Percentiles rank a stretch among this genome's conserved stretches.
Evolutionary conservation across 2,797 vertebrate species (phyloP).

Genomic region (Sylvia borin): DNA sequence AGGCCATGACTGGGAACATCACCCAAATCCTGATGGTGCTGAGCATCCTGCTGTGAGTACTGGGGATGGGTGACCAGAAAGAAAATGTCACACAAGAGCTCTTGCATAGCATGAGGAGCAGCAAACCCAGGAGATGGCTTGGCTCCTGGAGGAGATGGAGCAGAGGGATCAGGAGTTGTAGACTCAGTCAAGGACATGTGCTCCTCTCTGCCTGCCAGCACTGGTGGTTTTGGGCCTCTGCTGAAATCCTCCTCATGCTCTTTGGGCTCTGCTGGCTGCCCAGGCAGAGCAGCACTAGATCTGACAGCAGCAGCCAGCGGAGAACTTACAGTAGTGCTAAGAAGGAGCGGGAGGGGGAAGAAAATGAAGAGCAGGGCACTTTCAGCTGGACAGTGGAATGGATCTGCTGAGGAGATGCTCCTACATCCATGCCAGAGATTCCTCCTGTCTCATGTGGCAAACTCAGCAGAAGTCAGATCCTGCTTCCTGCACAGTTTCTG

Average conservation of each 20-base stretch:
- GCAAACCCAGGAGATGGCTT: not conserved
- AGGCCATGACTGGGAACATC: not conserved
- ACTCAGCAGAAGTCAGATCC: not conserved
- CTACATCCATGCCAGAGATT: not conserved
- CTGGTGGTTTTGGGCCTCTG: not conserved
- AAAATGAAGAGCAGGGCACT: not conserved
- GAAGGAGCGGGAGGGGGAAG: not conserved
- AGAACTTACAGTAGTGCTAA: not conserved
- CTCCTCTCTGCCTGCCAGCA: not conserved
- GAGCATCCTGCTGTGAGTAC: accelerated
- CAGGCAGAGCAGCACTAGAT: not conserved
- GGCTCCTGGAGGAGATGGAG: not conserved
- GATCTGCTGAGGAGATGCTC: not conserved
- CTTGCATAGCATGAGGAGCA: not conserved
- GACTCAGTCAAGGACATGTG: accelerated
- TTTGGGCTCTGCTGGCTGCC: not conserved
- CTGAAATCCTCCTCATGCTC: accelerated
- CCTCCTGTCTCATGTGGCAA: not conserved
- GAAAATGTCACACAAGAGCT: not conserved
- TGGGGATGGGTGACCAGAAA: accelerated
- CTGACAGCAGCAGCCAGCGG: not conserved
- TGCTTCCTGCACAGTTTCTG: not conserved
- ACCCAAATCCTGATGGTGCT: not conserved
- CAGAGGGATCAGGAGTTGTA: not conserved
- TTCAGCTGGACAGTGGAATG: not conserved